Conservation (phyloP, 2,888 invertebrate genomes). For the Cerastoderma edule region DNA sequence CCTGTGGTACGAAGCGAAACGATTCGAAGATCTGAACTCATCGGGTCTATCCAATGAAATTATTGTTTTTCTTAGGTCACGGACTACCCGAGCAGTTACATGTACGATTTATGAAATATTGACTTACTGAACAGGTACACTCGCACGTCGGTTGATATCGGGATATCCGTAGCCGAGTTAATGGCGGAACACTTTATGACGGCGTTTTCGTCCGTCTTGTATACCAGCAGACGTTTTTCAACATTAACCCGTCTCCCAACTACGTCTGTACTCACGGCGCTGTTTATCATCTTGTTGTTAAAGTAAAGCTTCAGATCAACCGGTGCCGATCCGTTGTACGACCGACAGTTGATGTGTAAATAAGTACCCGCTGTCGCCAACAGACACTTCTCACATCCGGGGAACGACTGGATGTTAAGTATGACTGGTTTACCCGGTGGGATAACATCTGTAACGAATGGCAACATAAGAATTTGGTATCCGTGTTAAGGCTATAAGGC, state of each 20-base stretch:
- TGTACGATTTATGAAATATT: too few species aligned
- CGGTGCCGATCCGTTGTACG: slow-evolving; percentile 18
- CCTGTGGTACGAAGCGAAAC: too few species aligned
- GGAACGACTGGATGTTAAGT: background rate
- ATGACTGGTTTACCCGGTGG: slow-evolving; percentile 8
- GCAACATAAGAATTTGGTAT: too few species aligned
- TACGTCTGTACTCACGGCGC: slow-evolving; percentile 4
- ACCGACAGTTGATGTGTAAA: background rate
- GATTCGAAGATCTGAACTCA: too few species aligned
- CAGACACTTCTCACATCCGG: slow-evolving; percentile 12
- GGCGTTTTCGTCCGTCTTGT: slow-evolving; percentile 1
- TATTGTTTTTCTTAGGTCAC: too few species aligned
- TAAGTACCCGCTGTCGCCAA: background rate
- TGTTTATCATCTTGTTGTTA: slow-evolving; percentile 2
- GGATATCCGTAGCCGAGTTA: background rate
- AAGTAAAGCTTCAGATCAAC: slow-evolving; percentile 9
- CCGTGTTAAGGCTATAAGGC: too few species aligned
- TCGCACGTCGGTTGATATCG: background rate
- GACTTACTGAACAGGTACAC: slow-evolving; percentile 14
- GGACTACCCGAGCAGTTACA: too few species aligned
- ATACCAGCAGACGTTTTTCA: background rate
- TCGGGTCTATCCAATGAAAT: too few species aligned
- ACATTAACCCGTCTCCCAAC: background rate
- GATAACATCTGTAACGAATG: slow-evolving; percentile 1
- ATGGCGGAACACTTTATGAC: background rate